Evolutionary conservation across 2,797 vertebrate species (phyloP).

Genomic region (Lepus oiostolus): DNA sequence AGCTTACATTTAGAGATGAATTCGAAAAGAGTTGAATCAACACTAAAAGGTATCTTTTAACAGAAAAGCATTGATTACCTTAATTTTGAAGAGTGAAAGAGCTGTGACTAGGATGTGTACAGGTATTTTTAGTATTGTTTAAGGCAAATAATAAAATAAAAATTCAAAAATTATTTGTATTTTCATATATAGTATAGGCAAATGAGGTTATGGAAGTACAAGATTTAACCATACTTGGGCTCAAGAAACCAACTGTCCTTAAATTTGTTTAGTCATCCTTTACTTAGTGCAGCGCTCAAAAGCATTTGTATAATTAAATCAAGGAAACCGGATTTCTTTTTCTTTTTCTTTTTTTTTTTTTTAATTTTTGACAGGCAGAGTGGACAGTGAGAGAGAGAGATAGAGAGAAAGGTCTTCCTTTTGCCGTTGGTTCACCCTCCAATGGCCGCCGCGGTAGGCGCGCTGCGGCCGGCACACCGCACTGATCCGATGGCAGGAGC

Average conservation of each 20-base stretch:
- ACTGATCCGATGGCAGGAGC: too few species aligned
- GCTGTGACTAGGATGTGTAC: background rate
- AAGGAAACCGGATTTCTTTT: background rate
- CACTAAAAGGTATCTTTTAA: background rate
- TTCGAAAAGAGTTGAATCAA: background rate
- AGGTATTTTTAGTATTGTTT: background rate
- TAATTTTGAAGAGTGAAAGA: slow-evolving; percentile 9
- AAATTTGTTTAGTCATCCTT: background rate
- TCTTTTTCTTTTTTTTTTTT: too few species aligned
- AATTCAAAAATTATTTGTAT: background rate
- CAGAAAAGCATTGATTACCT: background rate
- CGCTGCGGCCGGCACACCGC: too few species aligned
- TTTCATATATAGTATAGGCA: background rate
- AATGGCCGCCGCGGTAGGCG: too few species aligned
- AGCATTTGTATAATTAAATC: slow-evolving; percentile 35
- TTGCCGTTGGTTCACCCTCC: too few species aligned
- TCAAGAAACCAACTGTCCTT: background rate
- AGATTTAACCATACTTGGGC: background rate
- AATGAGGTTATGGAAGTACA: background rate
- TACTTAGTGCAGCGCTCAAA: background rate
- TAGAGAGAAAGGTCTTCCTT: too few species aligned
- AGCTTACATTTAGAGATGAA: background rate
- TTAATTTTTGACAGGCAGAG: too few species aligned
- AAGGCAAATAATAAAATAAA: background rate
- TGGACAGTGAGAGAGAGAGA: too few species aligned